phyloP scores from a whole-genome alignment of 2,113 vertebrate genomes.

The Haemorhous mexicanus region DNA sequence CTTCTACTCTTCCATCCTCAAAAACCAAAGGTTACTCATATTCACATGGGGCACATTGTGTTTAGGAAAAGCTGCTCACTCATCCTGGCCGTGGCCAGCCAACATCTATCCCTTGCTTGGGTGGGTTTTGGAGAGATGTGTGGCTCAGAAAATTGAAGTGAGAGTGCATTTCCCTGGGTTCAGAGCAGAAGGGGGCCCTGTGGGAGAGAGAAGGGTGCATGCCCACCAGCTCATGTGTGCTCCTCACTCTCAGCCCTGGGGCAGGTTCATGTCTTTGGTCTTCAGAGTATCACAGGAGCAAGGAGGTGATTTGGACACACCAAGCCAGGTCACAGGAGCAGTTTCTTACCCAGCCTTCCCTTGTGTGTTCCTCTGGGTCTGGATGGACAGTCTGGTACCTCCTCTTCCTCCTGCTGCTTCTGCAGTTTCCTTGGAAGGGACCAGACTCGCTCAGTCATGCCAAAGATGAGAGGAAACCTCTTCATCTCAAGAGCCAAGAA shows the following conservation, averaged over 20 bases:
- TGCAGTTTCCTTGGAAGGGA: not conserved
- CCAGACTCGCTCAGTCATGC: not conserved
- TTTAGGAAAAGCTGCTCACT: not conserved
- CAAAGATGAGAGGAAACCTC: not conserved
- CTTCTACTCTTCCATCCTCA: not conserved
- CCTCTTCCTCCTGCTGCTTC: not conserved
- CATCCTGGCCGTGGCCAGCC: not conserved
- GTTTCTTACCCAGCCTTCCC: not conserved
- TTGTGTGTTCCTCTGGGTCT: not conserved
- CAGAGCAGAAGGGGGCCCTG: not conserved
- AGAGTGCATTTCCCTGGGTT: not conserved
- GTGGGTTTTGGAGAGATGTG: not conserved
- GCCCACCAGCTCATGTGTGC: not conserved
- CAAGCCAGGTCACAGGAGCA: not conserved
- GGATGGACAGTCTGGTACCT: not conserved
- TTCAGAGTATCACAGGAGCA: not conserved
- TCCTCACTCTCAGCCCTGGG: not conserved
- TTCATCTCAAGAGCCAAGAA: not conserved
- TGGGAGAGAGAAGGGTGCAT: not conserved
- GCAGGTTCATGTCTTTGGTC: not conserved
- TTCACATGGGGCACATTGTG: rapidly evolving
- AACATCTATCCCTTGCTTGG: not conserved
- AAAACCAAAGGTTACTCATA: not conserved
- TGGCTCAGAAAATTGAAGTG: not conserved
- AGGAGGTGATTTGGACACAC: not conserved